Base-by-base conservation (phyloP, 1,140 invertebrate genomes). In the Trialeurodes vaporariorum region DNA sequence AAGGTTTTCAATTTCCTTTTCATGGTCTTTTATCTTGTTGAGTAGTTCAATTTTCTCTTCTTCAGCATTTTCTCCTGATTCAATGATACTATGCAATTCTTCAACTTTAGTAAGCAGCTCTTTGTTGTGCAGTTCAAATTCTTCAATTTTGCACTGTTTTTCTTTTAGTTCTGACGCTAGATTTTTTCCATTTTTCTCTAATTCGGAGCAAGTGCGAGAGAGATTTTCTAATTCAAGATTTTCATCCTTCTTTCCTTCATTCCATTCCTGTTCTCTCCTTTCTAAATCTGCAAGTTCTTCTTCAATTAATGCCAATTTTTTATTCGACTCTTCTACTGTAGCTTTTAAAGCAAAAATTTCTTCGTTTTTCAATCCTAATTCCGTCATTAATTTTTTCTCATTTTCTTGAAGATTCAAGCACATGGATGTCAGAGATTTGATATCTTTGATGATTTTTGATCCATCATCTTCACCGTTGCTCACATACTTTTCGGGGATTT, bases 321-420 rank as follows among this genome's bases (percentile, higher is more conserved):
- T 59, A 61, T 40, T 70, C 24, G 70, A 61, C 26, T 66, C 64
- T 59, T 69, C 25, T 0, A 72, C 64, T 27, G 61, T 67, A 1
- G 63, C 66, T 61, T 34, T 64, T 11, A 72, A 49, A 13, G 65
- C 27, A 25, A 66, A 27, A 63, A 72, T 13, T 60, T 72, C 71
- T 40, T 69, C 67, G 9, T 70, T 68, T 63, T 61, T 71, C 26
- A 68, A 66, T 27, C 64, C 60, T 24, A 72, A 27, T 60, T 69
- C 65, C 25, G 61, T 25, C n/a, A 69, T 22, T 25, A 71, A 60
- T 11, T 71, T 65, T 71, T 49, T 49, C 34, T 49, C 34, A 49
- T 49, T 49, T 49, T 49, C 34, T 49, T 49, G 34, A 9, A 49
- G 34, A 49, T 49, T 49, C 5, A 49, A 17, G 17, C 34, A 49